Base-by-base conservation (phyloP, 1,140 invertebrate species). In the Vollenhovia emeryi region DNA sequence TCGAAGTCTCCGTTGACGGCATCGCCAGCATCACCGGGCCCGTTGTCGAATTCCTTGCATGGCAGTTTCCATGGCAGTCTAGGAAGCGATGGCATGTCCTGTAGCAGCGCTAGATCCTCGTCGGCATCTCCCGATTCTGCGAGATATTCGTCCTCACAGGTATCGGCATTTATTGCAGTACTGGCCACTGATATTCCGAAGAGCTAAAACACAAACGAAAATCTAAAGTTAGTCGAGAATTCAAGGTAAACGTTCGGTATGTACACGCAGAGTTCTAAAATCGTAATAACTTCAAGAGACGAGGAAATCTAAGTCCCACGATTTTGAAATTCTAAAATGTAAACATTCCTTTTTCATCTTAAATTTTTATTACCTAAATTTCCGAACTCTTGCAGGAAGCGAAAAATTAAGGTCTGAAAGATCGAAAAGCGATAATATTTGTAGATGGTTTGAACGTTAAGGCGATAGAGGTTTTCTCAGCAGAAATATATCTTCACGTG, bases 31-130 rank as follows among this genome's bases (percentile, higher is more conserved):
- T 95, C 94, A 1, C 94, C 94, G 40, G 94, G 93, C 76, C 93
- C 94, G 6, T 80, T 95, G 75, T 94, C 94, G n/a, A 93, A 90
- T 92, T 95, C 94, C 45, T 90, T 95, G 55, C 93, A 95, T 62
- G 93, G 94, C 52, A 95, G 94, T 91, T 95, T 95, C 76, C 94
- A 95, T 73, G 93, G 94, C 52, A 95, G 94, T 84, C 92, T 95
- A 79, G 94, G 94, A 60, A 95, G 94, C 84, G 94, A 95, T 91
- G 94, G 94, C 57, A 95, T 95, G 94, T 95, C 94, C 36, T 95
- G 93, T 85, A 94, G 94, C 87, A 95, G 94, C 62, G 94, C 94
- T 30, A 95, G 94, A 78, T 95, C 94, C 3, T 95, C 94, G 8
- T 95, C 94, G 8, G 94, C 94, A 0, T 95, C 94, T 7, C 94